A percentile compares a stretch with the other conserved stretches of the same genome.
Evolutionary conservation across 2,888 invertebrate species (phyloP).

Genomic region (Branchipolynoe longqiensis): DNA sequence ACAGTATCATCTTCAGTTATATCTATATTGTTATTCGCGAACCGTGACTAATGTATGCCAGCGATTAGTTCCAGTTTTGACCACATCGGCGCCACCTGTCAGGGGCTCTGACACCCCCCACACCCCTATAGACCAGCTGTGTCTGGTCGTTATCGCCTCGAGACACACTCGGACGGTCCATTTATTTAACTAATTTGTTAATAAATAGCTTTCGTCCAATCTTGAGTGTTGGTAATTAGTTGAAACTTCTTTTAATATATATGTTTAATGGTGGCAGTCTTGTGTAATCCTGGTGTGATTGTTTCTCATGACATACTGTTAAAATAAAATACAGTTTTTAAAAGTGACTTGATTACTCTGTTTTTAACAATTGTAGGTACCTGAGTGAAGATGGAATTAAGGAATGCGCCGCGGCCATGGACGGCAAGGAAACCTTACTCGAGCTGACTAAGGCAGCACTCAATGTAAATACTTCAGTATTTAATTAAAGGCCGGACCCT

Average conservation of each 20-base stretch:
- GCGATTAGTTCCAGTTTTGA: too few species aligned
- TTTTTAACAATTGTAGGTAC: constrained; percentile 72
- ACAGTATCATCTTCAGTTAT: too few species aligned
- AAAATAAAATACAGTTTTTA: neutral
- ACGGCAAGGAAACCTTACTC: constrained; percentile 71
- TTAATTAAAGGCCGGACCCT: too few species aligned
- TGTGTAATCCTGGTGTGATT: neutral
- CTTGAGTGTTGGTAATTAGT: neutral
- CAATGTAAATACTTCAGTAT: constrained; percentile 73
- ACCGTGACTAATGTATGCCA: too few species aligned
- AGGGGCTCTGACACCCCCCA: too few species aligned
- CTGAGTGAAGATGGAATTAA: constrained; percentile 75
- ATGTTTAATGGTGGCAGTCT: too few species aligned
- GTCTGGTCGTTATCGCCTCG: too few species aligned
- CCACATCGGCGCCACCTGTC: too few species aligned
- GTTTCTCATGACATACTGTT: neutral
- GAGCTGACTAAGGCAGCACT: constrained; percentile 75
- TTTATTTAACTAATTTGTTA: too few species aligned
- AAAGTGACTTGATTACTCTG: neutral
- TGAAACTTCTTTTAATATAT: neutral
- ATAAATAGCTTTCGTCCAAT: neutral
- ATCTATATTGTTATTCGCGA: too few species aligned
- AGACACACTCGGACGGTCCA: too few species aligned
- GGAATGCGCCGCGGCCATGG: constrained; percentile 70
- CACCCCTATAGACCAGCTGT: too few species aligned